Evolutionary conservation across 35 echinoderm and acorn worm genomes (phyloP), one percentile per base, ranked within the genome.

Genomic region (Diadema setosum): DNA sequence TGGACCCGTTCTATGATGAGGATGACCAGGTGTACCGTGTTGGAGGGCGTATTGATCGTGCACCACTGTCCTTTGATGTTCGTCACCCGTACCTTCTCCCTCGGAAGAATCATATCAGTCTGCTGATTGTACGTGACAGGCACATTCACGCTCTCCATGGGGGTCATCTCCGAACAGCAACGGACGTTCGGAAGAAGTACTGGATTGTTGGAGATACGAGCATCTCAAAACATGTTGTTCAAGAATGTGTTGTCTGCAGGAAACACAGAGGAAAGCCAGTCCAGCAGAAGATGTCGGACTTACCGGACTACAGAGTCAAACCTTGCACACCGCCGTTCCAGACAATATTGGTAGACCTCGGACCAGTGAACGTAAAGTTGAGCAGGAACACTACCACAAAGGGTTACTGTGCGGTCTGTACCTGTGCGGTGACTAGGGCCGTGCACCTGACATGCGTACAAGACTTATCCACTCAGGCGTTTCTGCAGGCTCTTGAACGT

Each of bases 391-490:
- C 92, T 50, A 86, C 92, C 31, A 89, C 76, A 67, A 89, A 89
- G 52, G 92, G 92, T 45, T 89, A 94, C 86, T 94, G 92, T 78
- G 87, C 81, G 39, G 82, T 94, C 5, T 94, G 84, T 46, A 94
- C 92, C 8, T 94, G 87, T 90, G 87, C 88, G 26, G 93, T 94
- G 5, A 94, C 88, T 0, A 88, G 92, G 80, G 90, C 86, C 61
- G 92, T 94, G 15, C 92, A 89, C 29, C 42, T 93, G 26, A 93
- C 86, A 7, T 94, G 92, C 63, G 92, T 94, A 15, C 92, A 94
- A 82, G 92, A 94, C 65, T 52, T 94, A 65, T 89, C 92, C 23
- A 89, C 92, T 3, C 81, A 49, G 61, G 86, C 86, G 15, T 94
- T 94, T 48, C 81, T 93, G 24, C 91, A 94, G 50, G 92, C 92